phyloP scores from a whole-genome alignment of 2,797 vertebrate species.

The Pristis pectinata region DNA sequence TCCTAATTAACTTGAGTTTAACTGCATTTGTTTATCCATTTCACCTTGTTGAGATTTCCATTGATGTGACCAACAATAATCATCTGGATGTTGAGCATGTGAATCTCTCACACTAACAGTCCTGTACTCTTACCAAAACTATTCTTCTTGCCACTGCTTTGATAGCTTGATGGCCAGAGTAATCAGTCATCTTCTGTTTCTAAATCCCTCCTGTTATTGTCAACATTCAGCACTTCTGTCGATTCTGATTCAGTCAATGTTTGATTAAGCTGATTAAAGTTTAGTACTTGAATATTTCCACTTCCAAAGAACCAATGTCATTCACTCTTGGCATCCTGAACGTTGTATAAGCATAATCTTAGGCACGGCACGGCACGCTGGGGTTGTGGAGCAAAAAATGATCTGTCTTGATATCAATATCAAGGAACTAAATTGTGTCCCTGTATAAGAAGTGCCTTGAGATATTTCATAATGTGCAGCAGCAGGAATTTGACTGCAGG shows the following conservation, averaged over 20 bases:
- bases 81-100: not conserved
- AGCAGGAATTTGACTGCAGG: too few relatives aligned
- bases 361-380: too few relatives aligned
- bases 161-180: not conserved
- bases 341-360: too few relatives aligned
- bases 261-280: too few relatives aligned
- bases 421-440: too few relatives aligned
- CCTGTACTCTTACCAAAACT: not conserved
- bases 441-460: too few relatives aligned
- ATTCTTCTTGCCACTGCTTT: not conserved
- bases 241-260: not conserved
- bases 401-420: not conserved
- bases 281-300: too few relatives aligned
- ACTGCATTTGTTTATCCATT: conserved; percentile 1
- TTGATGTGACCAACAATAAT: not conserved
- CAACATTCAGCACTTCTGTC: not conserved
- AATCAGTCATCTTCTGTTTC: not conserved
- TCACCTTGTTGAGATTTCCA: not conserved
- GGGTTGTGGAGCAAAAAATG: too few relatives aligned
- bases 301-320: too few relatives aligned
- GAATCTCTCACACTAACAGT: not conserved
- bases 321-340: too few relatives aligned
- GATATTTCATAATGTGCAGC: too few relatives aligned
- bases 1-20: not conserved
- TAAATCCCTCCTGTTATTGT: not conserved